These are phyloP conservation scores for Crotalus helleri DNA, from an alignment of 2,113 vertebrate species.

Conservation along the genomic window DNA sequence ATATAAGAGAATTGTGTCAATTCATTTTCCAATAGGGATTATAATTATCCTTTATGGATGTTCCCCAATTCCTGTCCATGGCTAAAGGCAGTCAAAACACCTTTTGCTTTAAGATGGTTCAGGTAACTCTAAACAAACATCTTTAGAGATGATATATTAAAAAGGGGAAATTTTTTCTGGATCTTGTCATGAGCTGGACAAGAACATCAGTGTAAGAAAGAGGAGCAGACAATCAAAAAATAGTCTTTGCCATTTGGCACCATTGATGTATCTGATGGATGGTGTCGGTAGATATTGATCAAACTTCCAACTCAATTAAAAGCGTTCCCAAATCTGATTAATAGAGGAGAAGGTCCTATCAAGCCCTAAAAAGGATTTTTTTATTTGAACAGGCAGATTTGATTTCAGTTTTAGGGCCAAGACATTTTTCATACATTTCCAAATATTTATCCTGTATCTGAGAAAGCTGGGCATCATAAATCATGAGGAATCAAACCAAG, in stretches of 20 bases:
- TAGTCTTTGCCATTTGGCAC: not conserved
- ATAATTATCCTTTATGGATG: not conserved
- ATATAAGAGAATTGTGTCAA: not conserved
- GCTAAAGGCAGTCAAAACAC: not conserved
- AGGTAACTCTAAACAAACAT: not conserved
- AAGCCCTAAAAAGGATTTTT: no score
- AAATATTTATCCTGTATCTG: not conserved
- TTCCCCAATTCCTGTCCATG: not conserved
- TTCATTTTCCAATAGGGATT: not conserved
- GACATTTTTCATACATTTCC: not conserved
- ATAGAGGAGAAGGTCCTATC: not conserved
- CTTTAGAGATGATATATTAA: not conserved
- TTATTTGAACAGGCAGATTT: not conserved
- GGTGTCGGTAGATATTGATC: not conserved
- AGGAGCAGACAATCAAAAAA: not conserved
- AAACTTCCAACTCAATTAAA: not conserved
- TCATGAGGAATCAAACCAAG: not conserved
- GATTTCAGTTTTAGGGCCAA: not conserved
- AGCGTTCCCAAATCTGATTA: not conserved
- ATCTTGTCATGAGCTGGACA: not conserved
- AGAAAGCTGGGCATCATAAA: not conserved
- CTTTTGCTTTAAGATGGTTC: not conserved
- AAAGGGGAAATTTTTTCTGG: not conserved
- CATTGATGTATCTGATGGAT: no score
- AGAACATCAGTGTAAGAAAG: not conserved